phyloP scores from a whole-genome alignment of 2,888 invertebrate genomes.

The Chouioia cunea region DNA sequence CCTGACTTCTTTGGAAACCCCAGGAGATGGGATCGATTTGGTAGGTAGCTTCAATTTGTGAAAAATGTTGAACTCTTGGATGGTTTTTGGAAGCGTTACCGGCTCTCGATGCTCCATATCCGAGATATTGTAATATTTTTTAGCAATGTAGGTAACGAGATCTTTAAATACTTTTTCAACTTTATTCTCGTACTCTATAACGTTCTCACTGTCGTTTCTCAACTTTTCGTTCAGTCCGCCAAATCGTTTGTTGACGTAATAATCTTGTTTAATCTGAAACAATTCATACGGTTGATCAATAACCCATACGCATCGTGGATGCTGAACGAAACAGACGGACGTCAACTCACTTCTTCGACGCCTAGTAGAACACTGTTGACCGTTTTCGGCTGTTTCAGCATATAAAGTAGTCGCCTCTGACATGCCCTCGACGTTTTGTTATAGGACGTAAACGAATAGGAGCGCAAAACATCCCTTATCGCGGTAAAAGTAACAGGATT shows the following conservation, averaged over 20 bases:
- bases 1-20: slow-evolving; percentile 65
- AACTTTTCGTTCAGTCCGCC: slow-evolving; percentile 64
- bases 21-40: slow-evolving; percentile 56
- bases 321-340: too few relatives aligned
- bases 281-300: background rate
- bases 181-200: slow-evolving; percentile 56
- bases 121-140: slow-evolving; percentile 63
- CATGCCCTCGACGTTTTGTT: slow-evolving; percentile 81
- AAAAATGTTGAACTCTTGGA: slow-evolving; percentile 61
- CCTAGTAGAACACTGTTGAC: slow-evolving; percentile 74
- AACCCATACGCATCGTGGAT: too few relatives aligned
- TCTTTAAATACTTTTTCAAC: slow-evolving; percentile 59
- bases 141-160: slow-evolving; percentile 61
- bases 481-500: slow-evolving; percentile 68
- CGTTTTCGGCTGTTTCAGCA: slow-evolving; percentile 74
- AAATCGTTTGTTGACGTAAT: slow-evolving; percentile 69
- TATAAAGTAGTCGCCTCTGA: slow-evolving; percentile 74
- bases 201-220: slow-evolving; percentile 55
- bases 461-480: slow-evolving; percentile 73
- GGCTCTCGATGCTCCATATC: slow-evolving; percentile 59
- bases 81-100: slow-evolving; percentile 55
- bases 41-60: slow-evolving; percentile 63
- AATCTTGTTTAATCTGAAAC: slow-evolving; percentile 71
- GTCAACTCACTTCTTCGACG: slow-evolving; percentile 70
- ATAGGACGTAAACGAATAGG: slow-evolving; percentile 68